These are phyloP conservation scores for Microtus richardsoni DNA, from an alignment of 2,113 vertebrate species.

Conservation along the genomic window DNA sequence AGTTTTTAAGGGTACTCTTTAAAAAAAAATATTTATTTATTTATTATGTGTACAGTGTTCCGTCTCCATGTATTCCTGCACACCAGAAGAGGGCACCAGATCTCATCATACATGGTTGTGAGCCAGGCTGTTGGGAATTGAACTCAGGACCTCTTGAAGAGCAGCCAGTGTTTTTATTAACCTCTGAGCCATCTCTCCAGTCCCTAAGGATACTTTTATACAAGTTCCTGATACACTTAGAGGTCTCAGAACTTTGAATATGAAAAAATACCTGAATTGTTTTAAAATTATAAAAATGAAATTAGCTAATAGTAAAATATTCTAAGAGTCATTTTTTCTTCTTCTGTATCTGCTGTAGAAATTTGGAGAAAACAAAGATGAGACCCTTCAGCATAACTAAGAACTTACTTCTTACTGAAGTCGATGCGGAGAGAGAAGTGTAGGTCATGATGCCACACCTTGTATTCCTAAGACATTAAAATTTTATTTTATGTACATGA, in stretches of 20 bases:
- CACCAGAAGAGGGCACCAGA: neutral
- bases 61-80: neutral
- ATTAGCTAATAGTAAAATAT: constrained; percentile 1
- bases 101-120: neutral
- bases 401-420: neutral
- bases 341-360: neutral
- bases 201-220: neutral
- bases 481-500: neutral
- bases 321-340: neutral
- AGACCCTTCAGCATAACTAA: neutral
- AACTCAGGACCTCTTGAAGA: no score
- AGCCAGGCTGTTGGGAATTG: neutral
- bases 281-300: constrained; percentile 37
- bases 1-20: no score
- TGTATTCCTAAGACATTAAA: neutral
- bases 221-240: neutral
- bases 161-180: no score
- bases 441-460: neutral
- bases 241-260: neutral
- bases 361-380: constrained; percentile 19
- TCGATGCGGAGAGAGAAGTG: neutral
- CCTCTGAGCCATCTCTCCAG: no score
- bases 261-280: constrained; percentile 4
- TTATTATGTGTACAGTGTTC: no score
- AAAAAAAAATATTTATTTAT: no score